Evolutionary conservation across 2,888 invertebrate species (phyloP).

Genomic region (Habroteleia sp.): DNA sequence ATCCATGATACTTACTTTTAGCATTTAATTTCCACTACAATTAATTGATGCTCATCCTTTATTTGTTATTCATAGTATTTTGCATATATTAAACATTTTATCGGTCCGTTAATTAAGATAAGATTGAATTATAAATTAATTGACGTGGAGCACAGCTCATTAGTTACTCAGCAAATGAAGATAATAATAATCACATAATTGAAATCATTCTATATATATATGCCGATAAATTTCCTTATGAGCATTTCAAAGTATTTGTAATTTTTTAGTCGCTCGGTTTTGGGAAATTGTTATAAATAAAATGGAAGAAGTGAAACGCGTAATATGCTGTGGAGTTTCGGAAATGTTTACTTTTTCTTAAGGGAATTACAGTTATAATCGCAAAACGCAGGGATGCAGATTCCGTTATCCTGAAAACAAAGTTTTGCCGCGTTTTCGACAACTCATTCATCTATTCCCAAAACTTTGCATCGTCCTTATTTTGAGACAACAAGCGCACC

Average conservation of each 20-base stretch:
- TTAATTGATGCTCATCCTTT: too few relatives aligned
- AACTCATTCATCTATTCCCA: slow-evolving; percentile 57
- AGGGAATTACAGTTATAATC: slow-evolving; percentile 15
- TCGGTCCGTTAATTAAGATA: slow-evolving; percentile 28
- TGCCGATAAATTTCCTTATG: too few relatives aligned
- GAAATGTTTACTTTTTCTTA: slow-evolving; percentile 6
- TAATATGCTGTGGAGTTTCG: background rate
- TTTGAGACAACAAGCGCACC: slow-evolving; percentile 38
- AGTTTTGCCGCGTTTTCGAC: slow-evolving; percentile 53
- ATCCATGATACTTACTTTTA: too few relatives aligned
- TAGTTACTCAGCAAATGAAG: slow-evolving; percentile 4
- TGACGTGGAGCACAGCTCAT: slow-evolving; percentile 10
- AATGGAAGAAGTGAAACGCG: too few relatives aligned
- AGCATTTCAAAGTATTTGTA: too few relatives aligned
- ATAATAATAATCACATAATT: slow-evolving; percentile 20
- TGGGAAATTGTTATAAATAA: too few relatives aligned
- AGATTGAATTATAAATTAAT: slow-evolving; percentile 12
- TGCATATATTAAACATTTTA: too few relatives aligned
- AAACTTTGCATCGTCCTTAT: slow-evolving; percentile 53
- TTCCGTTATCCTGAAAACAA: slow-evolving; percentile 44
- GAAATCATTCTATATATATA: too few relatives aligned
- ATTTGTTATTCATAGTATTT: too few relatives aligned
- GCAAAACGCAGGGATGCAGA: slow-evolving; percentile 17
- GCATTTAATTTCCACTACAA: too few relatives aligned
- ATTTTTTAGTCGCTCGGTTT: background rate